phyloP scores from a whole-genome alignment of 2,113 vertebrate genomes.

The Dunckerocampus dactyliophorus region DNA sequence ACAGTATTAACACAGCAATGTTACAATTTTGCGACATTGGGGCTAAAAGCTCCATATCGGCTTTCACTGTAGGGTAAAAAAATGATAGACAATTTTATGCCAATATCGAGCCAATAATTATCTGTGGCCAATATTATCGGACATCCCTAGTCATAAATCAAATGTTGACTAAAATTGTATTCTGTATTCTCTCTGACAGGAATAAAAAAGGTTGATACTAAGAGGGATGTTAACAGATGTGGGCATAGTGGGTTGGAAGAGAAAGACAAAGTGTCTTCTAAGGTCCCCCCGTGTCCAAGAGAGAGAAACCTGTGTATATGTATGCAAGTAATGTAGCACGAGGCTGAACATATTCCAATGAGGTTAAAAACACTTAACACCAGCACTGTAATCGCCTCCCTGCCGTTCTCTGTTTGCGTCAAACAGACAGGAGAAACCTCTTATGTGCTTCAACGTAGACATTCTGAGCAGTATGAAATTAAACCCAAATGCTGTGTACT shows the following conservation, averaged over 20 bases:
- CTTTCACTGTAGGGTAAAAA: no score
- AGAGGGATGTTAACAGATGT: constrained; percentile 4
- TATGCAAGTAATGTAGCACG: constrained; percentile 22
- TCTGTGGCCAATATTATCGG: no score
- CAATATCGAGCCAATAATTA: no score
- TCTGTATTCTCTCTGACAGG: no score
- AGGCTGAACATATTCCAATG: constrained; percentile 28
- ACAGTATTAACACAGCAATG: no score
- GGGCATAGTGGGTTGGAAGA: background rate
- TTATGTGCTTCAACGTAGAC: constrained; percentile 7
- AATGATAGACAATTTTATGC: no score
- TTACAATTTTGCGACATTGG: no score
- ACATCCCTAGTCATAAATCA: no score
- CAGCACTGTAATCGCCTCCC: constrained; percentile 14
- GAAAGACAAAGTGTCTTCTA: constrained; percentile 10
- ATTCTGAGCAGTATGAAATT: constrained; percentile 53
- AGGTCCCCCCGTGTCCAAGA: background rate
- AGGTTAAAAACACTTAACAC: constrained; percentile 32
- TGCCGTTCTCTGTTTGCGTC: background rate
- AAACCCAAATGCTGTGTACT: constrained; percentile 52
- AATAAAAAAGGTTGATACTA: no score
- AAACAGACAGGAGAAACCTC: constrained; percentile 4
- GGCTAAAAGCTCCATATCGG: no score
- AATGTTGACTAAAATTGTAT: no score
- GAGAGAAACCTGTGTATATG: background rate